Conservation (phyloP, 2,113 vertebrate genomes). For the Macroglossus sobrinus region DNA sequence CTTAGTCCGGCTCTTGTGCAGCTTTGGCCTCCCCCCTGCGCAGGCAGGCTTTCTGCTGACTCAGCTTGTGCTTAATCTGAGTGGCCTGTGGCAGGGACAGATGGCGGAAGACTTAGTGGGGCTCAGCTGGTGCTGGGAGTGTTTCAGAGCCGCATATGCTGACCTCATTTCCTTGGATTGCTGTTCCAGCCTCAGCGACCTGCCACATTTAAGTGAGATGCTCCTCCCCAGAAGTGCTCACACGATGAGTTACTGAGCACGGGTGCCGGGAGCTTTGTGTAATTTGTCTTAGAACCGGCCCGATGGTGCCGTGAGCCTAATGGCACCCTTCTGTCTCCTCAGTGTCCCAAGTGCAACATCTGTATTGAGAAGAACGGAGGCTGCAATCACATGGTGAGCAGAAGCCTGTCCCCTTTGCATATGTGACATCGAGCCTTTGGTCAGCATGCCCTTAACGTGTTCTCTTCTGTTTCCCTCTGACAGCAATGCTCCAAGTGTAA, state of each 20-base stretch:
- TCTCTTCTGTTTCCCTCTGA: slow-evolving; percentile 79
- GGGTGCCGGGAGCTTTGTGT: slow-evolving; percentile 61
- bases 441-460: slow-evolving; percentile 55
- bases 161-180: slow-evolving; percentile 66
- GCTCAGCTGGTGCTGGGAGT: slow-evolving; percentile 47
- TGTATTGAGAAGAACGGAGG: slow-evolving; percentile 99
- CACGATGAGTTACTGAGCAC: slow-evolving; percentile 51
- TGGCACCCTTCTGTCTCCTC: slow-evolving; percentile 74
- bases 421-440: slow-evolving; percentile 40
- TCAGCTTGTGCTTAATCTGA: slow-evolving; percentile 31
- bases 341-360: slow-evolving; percentile 99
- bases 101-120: slow-evolving; percentile 23
- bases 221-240: slow-evolving; percentile 57
- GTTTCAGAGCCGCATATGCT: slow-evolving; percentile 54
- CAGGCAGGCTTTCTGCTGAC: slow-evolving; percentile 36
- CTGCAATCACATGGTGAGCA: slow-evolving; percentile 99
- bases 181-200: slow-evolving; percentile 66
- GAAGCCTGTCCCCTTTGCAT: slow-evolving; percentile 48
- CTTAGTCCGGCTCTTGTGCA: neutral
- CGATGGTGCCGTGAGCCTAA: slow-evolving; percentile 59
- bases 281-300: slow-evolving; percentile 61
- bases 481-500: slow-evolving; percentile 99
- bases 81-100: slow-evolving; percentile 18
- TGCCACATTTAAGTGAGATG: slow-evolving; percentile 58
- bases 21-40: neutral